Conservation (phyloP, 2,888 invertebrate genomes). For the Nineta flava region DNA sequence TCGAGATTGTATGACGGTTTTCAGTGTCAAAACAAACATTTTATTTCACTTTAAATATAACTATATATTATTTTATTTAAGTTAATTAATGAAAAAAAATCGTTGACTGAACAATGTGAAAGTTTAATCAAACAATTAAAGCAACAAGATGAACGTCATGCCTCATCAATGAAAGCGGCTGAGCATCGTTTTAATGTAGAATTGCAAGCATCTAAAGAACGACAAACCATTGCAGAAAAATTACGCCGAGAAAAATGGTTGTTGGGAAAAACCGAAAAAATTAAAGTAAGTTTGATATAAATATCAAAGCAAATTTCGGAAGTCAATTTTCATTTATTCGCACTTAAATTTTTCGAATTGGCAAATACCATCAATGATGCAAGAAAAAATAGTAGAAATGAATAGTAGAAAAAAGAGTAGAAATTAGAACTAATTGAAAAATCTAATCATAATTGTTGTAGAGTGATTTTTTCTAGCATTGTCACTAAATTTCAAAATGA, state of each 20-base stretch:
- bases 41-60: too few species aligned
- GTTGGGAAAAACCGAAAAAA: conserved; percentile 68
- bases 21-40: too few species aligned
- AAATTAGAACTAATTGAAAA: too few species aligned
- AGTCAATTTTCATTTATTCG: too few species aligned
- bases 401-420: too few species aligned
- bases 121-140: conserved; percentile 46
- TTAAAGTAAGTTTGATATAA: conserved; percentile 39
- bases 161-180: conserved; percentile 45
- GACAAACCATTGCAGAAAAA: conserved; percentile 63
- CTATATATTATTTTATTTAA: conserved; percentile 21
- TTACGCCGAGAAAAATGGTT: conserved; percentile 62
- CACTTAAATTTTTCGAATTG: too few species aligned
- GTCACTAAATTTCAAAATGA: too few species aligned
- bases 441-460: too few species aligned
- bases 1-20: too few species aligned
- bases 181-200: conserved; percentile 65
- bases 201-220: conserved; percentile 56
- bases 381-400: too few species aligned
- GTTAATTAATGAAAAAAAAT: conserved; percentile 63
- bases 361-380: too few species aligned
- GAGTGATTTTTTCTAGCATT: too few species aligned
- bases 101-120: conserved; percentile 57
- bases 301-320: background rate
- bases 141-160: conserved; percentile 47